Percentiles rank a stretch among this genome's conserved stretches.
Conservation (phyloP, 2,113 vertebrate species). For the Oplegnathus fasciatus region DNA sequence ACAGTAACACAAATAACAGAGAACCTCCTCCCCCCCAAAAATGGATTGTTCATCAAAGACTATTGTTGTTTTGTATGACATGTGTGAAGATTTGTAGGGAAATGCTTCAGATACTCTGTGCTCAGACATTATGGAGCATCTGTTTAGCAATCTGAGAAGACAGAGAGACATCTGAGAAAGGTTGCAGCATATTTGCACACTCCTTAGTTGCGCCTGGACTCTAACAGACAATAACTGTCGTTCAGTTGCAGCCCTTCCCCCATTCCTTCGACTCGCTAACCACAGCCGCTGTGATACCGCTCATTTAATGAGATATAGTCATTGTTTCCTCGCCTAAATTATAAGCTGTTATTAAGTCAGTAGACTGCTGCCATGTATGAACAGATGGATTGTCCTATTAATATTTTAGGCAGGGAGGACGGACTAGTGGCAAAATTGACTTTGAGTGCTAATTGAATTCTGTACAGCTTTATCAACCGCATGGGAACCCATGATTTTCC, state of each 20-base stretch:
- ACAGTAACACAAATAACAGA: background rate
- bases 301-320: slow-evolving; percentile 73
- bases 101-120: slow-evolving; percentile 27
- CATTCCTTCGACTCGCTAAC: slow-evolving; percentile 26
- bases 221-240: slow-evolving; percentile 53
- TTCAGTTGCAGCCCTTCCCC: slow-evolving; percentile 33
- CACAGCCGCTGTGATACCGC: slow-evolving; percentile 57
- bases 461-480: slow-evolving; percentile 57
- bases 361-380: slow-evolving; percentile 63
- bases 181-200: slow-evolving; percentile 52
- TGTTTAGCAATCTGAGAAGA: slow-evolving; percentile 57
- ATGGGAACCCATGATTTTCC: slow-evolving; percentile 20
- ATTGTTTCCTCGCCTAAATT: slow-evolving; percentile 73
- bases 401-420: slow-evolving; percentile 73
- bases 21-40: no score
- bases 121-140: slow-evolving; percentile 46
- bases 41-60: slow-evolving; percentile 21
- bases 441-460: slow-evolving; percentile 71
- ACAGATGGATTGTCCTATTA: slow-evolving; percentile 79
- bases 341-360: slow-evolving; percentile 76
- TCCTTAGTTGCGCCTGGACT: slow-evolving; percentile 30
- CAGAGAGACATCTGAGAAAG: slow-evolving; percentile 44
- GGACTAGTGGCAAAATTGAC: slow-evolving; percentile 64
- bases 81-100: slow-evolving; percentile 39
- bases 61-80: slow-evolving; percentile 36